Evolutionary conservation across 2,113 vertebrate species (phyloP), one percentile per base, ranked within the genome.

Genomic region (Pterocles burchelli): DNA sequence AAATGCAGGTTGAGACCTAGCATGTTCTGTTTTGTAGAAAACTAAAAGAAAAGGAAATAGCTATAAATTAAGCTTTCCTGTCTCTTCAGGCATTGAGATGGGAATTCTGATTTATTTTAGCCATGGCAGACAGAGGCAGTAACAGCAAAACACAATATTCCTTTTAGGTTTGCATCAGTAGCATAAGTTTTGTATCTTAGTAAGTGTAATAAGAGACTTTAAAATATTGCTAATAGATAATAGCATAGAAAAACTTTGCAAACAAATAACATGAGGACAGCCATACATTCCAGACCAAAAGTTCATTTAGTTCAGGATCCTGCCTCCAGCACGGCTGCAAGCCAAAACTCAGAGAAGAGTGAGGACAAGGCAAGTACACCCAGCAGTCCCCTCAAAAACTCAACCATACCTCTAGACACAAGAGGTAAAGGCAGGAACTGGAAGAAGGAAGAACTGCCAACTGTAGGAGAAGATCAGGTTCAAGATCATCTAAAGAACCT

Each of bases 11-110:
- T 98, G 96, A 94, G 94, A 97, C 94, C 93, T 75, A 94, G 96
- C 75, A 79, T 95, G 95, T 97, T 97, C 96, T 97, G 92, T 96
- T 97, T 96, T 74, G 96, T 93, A 76, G 92, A 95, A 97, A 94
- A 26, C 87, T 93, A 95, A 96, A 96, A 95, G 85, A 90, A 96
- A 95, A 89, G 81, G 81, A 97, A 98, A 97, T 95, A 96, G 86
- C 72, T 95, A 90, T 95, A 97, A 98, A 98, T 97, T 97, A 97
- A 98, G 97, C 95, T 92, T 94, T 96, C 79, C 93, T 96, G 76
- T 97, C 96, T 97, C 92, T 97, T 95, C 85, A 91, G 92, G 93
- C 92, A 95, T 84, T 85, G 93, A 97, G 86, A 96, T 96, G 95
- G 91, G 89, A 85, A 81, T 96, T 95, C 89, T 93, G 93, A 97